Evolutionary conservation across 2,113 vertebrate species (phyloP).

Genomic region (Tauraco erythrolophus): DNA sequence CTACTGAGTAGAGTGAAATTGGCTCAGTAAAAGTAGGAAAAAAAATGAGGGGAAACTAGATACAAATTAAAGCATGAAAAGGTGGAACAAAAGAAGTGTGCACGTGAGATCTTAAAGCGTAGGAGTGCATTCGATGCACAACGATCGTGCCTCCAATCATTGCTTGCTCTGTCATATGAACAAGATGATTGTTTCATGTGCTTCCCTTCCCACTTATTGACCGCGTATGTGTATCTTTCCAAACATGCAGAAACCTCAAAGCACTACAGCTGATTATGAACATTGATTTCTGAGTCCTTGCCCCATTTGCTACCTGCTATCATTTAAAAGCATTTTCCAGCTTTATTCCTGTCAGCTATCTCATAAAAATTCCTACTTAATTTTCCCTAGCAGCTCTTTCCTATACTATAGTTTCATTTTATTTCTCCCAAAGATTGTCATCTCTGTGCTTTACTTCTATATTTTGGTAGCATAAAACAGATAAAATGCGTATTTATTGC

Average conservation of each 20-base stretch:
- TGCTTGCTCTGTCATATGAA: neutral
- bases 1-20: neutral
- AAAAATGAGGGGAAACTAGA: neutral
- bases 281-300: neutral
- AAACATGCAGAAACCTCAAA: neutral
- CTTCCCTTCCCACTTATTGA: neutral
- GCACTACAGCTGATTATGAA: neutral
- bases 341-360: neutral
- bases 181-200: neutral
- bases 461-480: neutral
- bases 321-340: neutral
- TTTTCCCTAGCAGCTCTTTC: neutral
- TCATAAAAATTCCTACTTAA: neutral
- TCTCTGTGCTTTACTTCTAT: neutral
- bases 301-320: neutral
- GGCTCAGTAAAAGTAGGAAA: neutral
- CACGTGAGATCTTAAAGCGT: neutral
- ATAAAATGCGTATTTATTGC: neutral
- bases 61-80: neutral
- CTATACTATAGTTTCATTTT: neutral
- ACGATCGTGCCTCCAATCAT: neutral
- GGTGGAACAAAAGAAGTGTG: neutral
- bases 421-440: neutral
- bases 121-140: neutral
- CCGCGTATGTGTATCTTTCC: neutral